These are phyloP conservation scores for Conistra vaccinii DNA, from an alignment of 2,888 invertebrate genomes.

Conservation along the genomic window DNA sequence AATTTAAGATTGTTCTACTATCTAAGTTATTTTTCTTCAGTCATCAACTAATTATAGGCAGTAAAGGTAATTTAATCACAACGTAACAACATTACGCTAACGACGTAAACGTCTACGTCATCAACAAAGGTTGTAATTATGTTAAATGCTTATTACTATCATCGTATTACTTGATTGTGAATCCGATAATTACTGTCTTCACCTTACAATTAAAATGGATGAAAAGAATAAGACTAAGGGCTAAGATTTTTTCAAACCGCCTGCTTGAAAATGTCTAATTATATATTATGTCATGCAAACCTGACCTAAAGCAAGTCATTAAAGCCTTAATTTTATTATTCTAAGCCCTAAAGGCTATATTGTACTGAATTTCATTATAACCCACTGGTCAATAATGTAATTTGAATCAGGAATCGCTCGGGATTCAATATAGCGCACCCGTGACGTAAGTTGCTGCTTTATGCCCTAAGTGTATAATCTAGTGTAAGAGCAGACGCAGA, in stretches of 20 bases:
- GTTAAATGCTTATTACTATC: conserved; percentile 38
- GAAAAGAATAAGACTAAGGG: too few relatives aligned
- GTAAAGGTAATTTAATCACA: conserved; percentile 35
- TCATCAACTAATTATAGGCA: neutral
- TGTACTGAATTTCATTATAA: neutral
- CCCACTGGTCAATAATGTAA: neutral
- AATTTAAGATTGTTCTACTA: neutral
- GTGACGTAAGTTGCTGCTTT: neutral
- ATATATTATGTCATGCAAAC: neutral
- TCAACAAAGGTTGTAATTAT: conserved; percentile 24
- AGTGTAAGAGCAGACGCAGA: too few relatives aligned
- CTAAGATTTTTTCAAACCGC: neutral
- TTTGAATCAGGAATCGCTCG: neutral
- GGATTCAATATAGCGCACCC: neutral
- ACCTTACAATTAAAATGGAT: too few relatives aligned
- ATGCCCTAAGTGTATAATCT: neutral
- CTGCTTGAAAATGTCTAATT: neutral
- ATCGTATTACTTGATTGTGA: conserved; percentile 15
- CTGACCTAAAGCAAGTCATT: neutral
- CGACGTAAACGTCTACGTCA: conserved; percentile 18
- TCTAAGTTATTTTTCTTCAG: neutral
- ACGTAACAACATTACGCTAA: conserved; percentile 28
- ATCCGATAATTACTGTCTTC: neutral
- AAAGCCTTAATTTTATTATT: too few relatives aligned
- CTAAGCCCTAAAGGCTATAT: too few relatives aligned